Evolutionary conservation across 2,888 invertebrate genomes (phyloP).

Genomic region (Oasisia sp.): DNA sequence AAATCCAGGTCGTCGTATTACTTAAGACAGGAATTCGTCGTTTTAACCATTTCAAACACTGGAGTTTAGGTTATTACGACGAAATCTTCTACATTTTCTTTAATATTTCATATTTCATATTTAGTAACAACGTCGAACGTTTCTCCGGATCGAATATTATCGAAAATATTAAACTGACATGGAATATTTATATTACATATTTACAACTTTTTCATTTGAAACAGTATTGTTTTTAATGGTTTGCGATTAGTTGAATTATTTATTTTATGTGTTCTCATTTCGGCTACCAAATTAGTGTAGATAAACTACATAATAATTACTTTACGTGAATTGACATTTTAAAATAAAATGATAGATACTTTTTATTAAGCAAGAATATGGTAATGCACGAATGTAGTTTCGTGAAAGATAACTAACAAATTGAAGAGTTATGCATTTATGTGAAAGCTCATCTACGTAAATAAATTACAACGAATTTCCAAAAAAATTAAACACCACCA

Average conservation of each 20-base stretch:
- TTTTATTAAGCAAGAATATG: too few species aligned
- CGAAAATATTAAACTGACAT: background rate
- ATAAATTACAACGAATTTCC: background rate
- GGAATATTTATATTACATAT: background rate
- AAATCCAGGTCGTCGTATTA: background rate
- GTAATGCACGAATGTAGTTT: background rate
- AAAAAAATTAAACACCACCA: too few species aligned
- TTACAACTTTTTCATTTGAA: background rate
- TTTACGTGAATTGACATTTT: background rate
- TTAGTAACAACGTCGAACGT: background rate
- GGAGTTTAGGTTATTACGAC: background rate
- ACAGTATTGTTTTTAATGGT: background rate
- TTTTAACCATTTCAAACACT: background rate
- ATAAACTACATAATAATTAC: background rate
- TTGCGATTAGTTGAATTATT: background rate
- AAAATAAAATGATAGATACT: background rate
- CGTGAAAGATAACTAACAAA: background rate
- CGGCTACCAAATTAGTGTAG: background rate
- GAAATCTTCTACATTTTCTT: background rate
- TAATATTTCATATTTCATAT: background rate
- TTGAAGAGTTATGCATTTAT: background rate
- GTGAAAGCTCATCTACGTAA: background rate
- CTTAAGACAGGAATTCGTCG: background rate
- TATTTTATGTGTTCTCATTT: background rate
- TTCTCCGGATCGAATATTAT: background rate